These are phyloP conservation scores for Egretta garzetta DNA, from an alignment of 2,113 vertebrate species.

Conservation along the genomic window DNA sequence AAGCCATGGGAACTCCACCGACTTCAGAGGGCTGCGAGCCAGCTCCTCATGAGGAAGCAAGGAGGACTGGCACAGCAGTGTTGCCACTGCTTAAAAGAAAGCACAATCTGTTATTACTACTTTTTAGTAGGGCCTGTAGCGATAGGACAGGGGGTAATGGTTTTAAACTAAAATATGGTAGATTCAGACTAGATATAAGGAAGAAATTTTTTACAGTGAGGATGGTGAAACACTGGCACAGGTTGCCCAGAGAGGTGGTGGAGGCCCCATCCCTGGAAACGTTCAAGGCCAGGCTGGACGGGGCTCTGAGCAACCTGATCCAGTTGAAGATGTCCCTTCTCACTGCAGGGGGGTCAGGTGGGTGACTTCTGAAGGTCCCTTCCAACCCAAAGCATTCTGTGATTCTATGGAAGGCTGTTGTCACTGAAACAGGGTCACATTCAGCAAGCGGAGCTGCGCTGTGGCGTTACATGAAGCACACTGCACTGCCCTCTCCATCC, in stretches of 20 bases:
- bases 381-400: background rate
- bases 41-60: background rate
- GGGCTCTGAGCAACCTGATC: background rate
- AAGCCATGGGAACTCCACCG: background rate
- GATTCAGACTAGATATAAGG: background rate
- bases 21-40: background rate
- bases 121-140: background rate
- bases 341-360: background rate
- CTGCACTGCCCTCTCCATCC: background rate
- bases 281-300: background rate
- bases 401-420: background rate
- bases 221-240: background rate
- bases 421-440: background rate
- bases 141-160: background rate
- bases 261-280: background rate
- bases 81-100: background rate
- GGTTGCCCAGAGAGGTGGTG: background rate
- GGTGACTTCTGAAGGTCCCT: background rate
- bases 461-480: accelerated
- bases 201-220: background rate
- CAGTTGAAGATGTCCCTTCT: background rate
- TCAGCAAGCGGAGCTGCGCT: background rate
- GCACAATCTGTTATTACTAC: background rate
- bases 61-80: background rate
- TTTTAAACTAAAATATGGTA: background rate